These are phyloP conservation scores for Lagopus leucura DNA, from an alignment of 2,113 vertebrate species.

Conservation along the genomic window DNA sequence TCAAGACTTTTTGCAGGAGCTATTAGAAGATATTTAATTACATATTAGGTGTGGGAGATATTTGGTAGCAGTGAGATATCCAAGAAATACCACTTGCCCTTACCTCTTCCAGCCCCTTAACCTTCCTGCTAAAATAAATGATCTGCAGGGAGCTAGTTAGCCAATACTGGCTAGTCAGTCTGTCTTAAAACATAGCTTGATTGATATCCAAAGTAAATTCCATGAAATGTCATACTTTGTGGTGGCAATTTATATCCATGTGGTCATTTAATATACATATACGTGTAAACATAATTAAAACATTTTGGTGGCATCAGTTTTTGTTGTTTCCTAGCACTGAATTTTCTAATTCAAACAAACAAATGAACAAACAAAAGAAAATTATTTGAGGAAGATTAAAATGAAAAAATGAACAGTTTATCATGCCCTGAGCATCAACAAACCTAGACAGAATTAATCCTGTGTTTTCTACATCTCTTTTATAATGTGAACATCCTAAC, in stretches of 20 bases:
- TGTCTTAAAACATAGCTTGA: background rate
- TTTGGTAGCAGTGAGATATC: background rate
- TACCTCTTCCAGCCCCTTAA: background rate
- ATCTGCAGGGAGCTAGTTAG: background rate
- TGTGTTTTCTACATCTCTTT: background rate
- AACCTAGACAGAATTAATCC: background rate
- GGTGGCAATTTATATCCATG: background rate
- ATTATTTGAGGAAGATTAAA: background rate
- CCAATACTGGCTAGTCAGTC: background rate
- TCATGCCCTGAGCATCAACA: background rate
- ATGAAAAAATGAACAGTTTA: background rate
- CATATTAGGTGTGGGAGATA: background rate
- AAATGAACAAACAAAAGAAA: background rate
- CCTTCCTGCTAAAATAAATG: background rate
- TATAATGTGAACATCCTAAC: background rate
- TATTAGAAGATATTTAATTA: slow-evolving; percentile 5
- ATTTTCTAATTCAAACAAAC: background rate
- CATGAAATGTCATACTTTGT: background rate
- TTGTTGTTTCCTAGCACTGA: too few species aligned
- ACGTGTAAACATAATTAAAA: too few species aligned
- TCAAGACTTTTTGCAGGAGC: background rate
- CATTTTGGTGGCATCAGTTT: too few species aligned
- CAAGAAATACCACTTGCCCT: background rate
- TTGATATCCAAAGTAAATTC: background rate
- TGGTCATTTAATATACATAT: background rate